These are phyloP conservation scores for Drosophila burlai DNA, from an alignment of 1,140 invertebrate genomes.

Conservation along the genomic window DNA sequence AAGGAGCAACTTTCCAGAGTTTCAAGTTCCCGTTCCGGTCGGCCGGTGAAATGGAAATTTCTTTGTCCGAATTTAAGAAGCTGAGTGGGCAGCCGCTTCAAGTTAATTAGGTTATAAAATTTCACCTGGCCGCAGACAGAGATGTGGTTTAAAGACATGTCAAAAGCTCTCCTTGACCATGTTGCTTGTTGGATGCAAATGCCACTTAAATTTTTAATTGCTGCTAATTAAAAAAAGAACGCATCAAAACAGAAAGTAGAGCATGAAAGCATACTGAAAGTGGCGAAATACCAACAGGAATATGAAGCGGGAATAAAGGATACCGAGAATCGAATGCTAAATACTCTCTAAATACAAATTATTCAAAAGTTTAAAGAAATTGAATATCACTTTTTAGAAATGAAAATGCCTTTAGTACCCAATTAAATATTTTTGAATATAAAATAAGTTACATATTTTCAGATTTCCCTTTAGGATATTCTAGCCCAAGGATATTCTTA, in stretches of 20 bases:
- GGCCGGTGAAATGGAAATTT: conserved; percentile 52
- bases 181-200: conserved; percentile 27
- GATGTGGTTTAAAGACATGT: conserved; percentile 26
- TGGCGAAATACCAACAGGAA: conserved; percentile 10
- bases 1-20: conserved; percentile 34
- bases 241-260: conserved; percentile 45
- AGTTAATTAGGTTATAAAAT: conserved; percentile 64
- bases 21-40: conserved; percentile 32
- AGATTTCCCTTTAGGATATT: too few species aligned
- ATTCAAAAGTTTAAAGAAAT: background rate
- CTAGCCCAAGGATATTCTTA: background rate
- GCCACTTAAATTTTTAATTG: conserved; percentile 66
- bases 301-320: background rate
- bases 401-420: background rate
- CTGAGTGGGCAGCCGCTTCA: conserved; percentile 22
- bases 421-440: too few species aligned
- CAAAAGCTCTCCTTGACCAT: conserved; percentile 38
- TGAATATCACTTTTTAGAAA: background rate
- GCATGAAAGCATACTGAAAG: conserved; percentile 26
- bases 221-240: conserved; percentile 57
- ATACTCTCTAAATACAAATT: conserved; percentile 4
- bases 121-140: conserved; percentile 25
- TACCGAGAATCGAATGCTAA: background rate
- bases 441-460: too few species aligned
- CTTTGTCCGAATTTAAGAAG: conserved; percentile 47